Conservation (phyloP, 2,113 vertebrate species). For the Proteles cristata region DNA sequence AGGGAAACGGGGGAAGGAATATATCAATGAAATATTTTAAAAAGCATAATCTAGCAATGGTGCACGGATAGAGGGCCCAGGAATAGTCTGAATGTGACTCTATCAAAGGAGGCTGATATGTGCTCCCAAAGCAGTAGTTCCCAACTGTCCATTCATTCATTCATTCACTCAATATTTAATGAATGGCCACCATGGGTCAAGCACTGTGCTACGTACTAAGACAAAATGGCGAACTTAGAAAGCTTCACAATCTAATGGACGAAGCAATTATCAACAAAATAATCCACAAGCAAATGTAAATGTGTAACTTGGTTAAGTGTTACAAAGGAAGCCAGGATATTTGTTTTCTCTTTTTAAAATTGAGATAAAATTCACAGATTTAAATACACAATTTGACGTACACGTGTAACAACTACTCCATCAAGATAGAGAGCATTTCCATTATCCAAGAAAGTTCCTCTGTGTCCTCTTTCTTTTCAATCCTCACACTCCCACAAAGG, state of each 20-base stretch:
- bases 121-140: background rate
- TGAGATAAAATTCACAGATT: background rate
- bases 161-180: background rate
- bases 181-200: background rate
- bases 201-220: background rate
- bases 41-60: background rate
- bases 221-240: background rate
- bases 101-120: background rate
- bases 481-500: background rate
- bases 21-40: background rate
- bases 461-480: background rate
- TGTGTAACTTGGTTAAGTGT: background rate
- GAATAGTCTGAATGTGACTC: slow-evolving; percentile 1
- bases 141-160: background rate
- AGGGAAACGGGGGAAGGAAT: background rate
- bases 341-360: background rate
- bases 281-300: slow-evolving; percentile 14
- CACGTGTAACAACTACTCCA: background rate
- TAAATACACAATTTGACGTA: background rate
- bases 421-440: background rate
- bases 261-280: background rate
- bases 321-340: background rate
- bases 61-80: background rate
- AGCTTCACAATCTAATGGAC: background rate
- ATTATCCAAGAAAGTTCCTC: background rate